Evolutionary conservation across 2,888 invertebrate species (phyloP), one percentile per base, ranked within the genome.

Genomic region (Drosophila cracens): DNA sequence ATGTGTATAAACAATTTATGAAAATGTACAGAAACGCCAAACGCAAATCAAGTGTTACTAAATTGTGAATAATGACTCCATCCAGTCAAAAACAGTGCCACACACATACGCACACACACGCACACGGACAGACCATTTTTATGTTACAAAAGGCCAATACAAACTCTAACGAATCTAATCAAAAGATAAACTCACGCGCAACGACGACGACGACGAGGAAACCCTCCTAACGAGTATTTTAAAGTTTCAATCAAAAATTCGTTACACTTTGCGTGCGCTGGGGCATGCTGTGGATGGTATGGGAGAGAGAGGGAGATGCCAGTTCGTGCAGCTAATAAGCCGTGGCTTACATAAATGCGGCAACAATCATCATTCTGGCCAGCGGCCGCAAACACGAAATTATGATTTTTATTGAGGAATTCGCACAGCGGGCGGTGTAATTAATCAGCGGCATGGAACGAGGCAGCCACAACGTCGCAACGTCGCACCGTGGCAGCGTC

Each of bases 401-500:
- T 87, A 87, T 87, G 87, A 88, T 79, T 86, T 89, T 91, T 91
- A 90, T 89, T 90, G 91, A 87, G 87, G 87, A 91, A 91, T 90
- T 91, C 79, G 89, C 91, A 82, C 91, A 91, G 91, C 91, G 90
- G 91, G 91, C 89, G 91, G 90, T 83, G 87, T 89, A 87, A 91
- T 91, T 91, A 91, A 91, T 91, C 91, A 91, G 84, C 80, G 81
- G 77, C 73, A 72, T 80, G 86, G 79, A 76, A 81, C 74, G 66
- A 74, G 68, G 83, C 77, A 46, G 60, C 65, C 29, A 62, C 51
- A 53, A 61, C 10, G 48, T 29, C 36, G 49, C 38, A 29, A 27
- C 46, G 29, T 49, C 53, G 43, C 49, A 52, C 74, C 27, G 46
- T 16, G 25, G 21, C 21, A 27, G 49, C 49, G 49, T 49, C 27